A percentile compares a stretch with the other conserved stretches of the same genome.
phyloP scores from a whole-genome alignment of 2,888 invertebrate species.

The Spodoptera exigua region DNA sequence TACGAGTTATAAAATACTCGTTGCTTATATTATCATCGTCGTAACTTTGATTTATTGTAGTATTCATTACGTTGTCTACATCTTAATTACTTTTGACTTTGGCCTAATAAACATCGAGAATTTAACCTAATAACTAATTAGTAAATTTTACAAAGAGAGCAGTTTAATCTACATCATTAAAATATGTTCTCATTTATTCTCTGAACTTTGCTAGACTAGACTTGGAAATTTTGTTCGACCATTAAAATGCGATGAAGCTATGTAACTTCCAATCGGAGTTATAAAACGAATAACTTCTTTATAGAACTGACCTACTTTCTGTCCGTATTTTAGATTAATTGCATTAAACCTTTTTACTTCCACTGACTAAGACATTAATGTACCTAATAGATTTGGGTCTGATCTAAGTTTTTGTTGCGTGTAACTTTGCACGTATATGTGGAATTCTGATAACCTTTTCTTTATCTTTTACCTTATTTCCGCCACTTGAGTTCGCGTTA shows the following conservation, averaged over 20 bases:
- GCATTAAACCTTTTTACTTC: constrained; percentile 73
- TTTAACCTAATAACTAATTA: constrained; percentile 4
- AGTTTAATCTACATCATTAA: constrained; percentile 16
- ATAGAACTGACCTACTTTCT: constrained; percentile 73
- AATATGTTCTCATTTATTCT: constrained; percentile 14
- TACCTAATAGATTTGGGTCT: constrained; percentile 70
- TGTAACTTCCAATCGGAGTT: constrained; percentile 59
- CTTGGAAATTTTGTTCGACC: constrained; percentile 55
- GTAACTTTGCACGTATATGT: constrained; percentile 48
- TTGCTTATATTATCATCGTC: constrained; percentile 39
- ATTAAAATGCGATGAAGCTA: constrained; percentile 57
- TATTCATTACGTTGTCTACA: constrained; percentile 34
- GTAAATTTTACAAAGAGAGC: constrained; percentile 5
- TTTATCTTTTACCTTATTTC: constrained; percentile 36
- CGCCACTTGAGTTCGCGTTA: constrained; percentile 15
- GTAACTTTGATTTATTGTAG: constrained; percentile 41
- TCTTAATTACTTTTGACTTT: constrained; percentile 34
- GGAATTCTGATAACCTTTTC: constrained; percentile 46
- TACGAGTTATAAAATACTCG: constrained; percentile 46
- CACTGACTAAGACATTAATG: constrained; percentile 71
- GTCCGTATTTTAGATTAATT: constrained; percentile 70
- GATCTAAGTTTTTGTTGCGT: constrained; percentile 66
- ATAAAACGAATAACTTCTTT: constrained; percentile 69
- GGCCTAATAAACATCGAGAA: constrained; percentile 32
- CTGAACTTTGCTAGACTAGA: not conserved